A percentile compares a stretch with the other conserved stretches of the same genome.
These are phyloP conservation scores for Chamaea fasciata DNA, from an alignment of 2,113 vertebrate species.

Conservation along the genomic window DNA sequence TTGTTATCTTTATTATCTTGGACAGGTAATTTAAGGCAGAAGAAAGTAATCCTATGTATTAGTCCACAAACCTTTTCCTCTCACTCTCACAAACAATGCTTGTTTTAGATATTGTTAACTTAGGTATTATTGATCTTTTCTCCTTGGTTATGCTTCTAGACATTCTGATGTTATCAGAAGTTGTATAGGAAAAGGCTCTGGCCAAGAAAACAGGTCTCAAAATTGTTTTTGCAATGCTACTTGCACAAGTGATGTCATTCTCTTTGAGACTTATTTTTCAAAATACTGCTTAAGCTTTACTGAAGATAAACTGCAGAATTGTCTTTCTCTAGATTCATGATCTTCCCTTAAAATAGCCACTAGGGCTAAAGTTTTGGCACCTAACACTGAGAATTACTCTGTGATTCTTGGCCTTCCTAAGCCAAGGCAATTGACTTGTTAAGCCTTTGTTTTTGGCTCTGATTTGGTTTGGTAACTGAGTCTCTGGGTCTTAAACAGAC, in stretches of 20 bases:
- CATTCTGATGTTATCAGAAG: background rate
- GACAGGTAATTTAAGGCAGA: background rate
- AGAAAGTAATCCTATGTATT: background rate
- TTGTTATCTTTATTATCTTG: background rate
- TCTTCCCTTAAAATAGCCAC: background rate
- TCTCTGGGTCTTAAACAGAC: background rate
- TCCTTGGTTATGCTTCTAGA: background rate
- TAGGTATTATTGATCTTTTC: background rate
- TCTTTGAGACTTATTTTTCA: background rate
- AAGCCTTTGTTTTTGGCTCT: background rate
- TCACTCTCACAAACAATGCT: background rate
- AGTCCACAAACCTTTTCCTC: background rate
- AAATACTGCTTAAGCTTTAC: background rate
- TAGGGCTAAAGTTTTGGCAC: background rate
- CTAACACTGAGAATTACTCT: background rate
- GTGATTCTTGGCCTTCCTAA: background rate
- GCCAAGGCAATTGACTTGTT: background rate
- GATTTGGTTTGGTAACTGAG: background rate
- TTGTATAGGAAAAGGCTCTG: background rate
- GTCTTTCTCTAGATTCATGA: background rate
- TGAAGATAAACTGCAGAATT: background rate
- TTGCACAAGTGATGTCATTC: background rate
- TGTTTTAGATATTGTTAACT: background rate
- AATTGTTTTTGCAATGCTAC: background rate
- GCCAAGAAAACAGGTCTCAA: background rate